Percentiles rank a stretch among this genome's conserved stretches.
Conservation (phyloP, 2,113 vertebrate species). For the Nanger granti region DNA sequence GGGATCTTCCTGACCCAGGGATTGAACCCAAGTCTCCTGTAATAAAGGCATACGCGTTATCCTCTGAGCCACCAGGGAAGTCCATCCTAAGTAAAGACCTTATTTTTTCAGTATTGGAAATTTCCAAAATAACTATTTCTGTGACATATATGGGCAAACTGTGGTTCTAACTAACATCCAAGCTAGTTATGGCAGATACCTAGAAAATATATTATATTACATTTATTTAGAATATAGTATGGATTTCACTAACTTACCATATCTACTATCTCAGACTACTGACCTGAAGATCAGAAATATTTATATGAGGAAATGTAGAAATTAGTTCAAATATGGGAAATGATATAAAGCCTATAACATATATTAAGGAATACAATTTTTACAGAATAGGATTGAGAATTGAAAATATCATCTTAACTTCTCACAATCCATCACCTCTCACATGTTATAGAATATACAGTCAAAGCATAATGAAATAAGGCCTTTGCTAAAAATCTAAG, state of each 20-base stretch:
- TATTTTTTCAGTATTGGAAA: neutral
- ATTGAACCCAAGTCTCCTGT: no score
- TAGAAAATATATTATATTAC: neutral
- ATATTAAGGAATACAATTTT: neutral
- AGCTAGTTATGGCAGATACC: neutral
- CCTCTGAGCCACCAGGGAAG: no score
- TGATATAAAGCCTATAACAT: neutral
- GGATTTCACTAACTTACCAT: neutral
- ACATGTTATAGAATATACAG: neutral
- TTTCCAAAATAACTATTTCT: neutral
- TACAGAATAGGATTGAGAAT: neutral
- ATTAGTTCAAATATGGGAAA: neutral
- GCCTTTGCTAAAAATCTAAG: neutral
- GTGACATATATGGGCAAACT: neutral
- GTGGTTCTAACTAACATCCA: neutral
- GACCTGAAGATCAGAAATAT: neutral
- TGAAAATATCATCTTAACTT: neutral
- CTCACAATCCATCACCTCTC: neutral
- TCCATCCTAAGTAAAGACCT: neutral
- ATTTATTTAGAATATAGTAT: neutral
- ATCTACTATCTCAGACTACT: neutral
- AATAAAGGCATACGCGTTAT: no score
- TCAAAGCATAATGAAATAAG: neutral
- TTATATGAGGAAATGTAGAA: neutral
- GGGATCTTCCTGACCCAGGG: no score